These are phyloP conservation scores for Cromileptes altivelis DNA, from an alignment of 2,113 vertebrate species.

Conservation along the genomic window DNA sequence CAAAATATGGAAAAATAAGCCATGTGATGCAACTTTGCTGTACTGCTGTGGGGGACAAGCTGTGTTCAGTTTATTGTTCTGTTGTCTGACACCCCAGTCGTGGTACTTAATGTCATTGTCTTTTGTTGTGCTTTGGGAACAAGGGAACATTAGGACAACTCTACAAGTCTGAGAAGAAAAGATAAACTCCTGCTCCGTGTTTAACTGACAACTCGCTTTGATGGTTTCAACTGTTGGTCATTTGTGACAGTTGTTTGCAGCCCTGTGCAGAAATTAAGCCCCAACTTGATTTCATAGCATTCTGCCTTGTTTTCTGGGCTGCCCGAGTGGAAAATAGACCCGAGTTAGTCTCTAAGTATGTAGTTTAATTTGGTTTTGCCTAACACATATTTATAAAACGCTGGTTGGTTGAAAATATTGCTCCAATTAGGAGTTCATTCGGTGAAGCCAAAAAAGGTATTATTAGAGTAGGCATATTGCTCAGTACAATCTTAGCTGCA, in stretches of 20 bases:
- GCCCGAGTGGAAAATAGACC: conserved; percentile 16
- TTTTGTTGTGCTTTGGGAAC: conserved; percentile 15
- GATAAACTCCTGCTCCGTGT: background rate
- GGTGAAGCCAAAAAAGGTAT: background rate
- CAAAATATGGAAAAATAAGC: background rate
- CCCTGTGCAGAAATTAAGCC: background rate
- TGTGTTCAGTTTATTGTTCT: background rate
- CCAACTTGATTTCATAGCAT: background rate
- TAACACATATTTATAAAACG: conserved; percentile 11
- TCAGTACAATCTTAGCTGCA: background rate
- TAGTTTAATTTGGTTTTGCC: conserved; percentile 7
- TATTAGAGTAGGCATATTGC: background rate
- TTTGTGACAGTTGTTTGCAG: conserved; percentile 10
- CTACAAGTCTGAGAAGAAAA: background rate
- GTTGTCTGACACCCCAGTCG: background rate
- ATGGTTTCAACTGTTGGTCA: conserved; percentile 13
- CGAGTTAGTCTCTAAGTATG: conserved; percentile 9
- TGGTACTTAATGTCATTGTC: background rate
- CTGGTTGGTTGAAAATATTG: background rate
- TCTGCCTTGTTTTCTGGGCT: conserved; percentile 2
- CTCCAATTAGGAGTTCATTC: conserved; percentile 5
- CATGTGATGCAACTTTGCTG: background rate
- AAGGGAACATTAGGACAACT: conserved; percentile 1
- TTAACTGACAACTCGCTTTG: conserved; percentile 10
- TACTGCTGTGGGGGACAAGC: background rate